These are phyloP conservation scores for Archips xylosteana DNA, from an alignment of 2,888 invertebrate genomes.

Conservation along the genomic window DNA sequence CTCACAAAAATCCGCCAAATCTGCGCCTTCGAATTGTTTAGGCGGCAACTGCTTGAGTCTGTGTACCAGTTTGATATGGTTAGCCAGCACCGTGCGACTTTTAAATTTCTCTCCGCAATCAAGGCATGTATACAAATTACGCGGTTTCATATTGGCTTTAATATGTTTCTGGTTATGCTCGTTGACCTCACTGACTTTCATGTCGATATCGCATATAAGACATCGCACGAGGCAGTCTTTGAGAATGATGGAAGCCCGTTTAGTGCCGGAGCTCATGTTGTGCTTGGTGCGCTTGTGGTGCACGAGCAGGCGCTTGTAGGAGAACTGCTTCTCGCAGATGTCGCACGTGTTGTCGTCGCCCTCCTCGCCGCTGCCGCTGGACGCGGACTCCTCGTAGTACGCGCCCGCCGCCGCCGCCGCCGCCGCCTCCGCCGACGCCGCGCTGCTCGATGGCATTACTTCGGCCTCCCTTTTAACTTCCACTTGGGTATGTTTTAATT, in stretches of 20 bases:
- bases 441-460: constrained; percentile 1
- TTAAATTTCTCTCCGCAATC: constrained; percentile 75
- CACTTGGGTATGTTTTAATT: constrained; percentile 55
- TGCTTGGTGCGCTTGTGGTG: constrained; percentile 80
- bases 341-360: constrained; percentile 77
- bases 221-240: constrained; percentile 78
- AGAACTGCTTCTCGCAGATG: constrained; percentile 80
- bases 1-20: constrained; percentile 84
- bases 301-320: constrained; percentile 71
- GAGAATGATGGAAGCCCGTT: constrained; percentile 73
- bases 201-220: constrained; percentile 76
- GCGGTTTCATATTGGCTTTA: constrained; percentile 70
- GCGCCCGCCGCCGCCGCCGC: constrained; percentile 47
- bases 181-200: constrained; percentile 76
- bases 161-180: constrained; percentile 79
- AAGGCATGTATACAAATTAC: constrained; percentile 77
- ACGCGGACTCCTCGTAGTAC: constrained; percentile 63
- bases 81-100: constrained; percentile 72
- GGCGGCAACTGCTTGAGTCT: constrained; percentile 61
- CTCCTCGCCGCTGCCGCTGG: constrained; percentile 68
- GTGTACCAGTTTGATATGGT: constrained; percentile 78
- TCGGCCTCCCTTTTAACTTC: constrained; percentile 43
- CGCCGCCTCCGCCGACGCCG: constrained; percentile 41
- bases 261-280: constrained; percentile 74
- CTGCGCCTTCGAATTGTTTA: constrained; percentile 51